A percentile compares a stretch with the other conserved stretches of the same genome.
phyloP scores from a whole-genome alignment of 2,888 invertebrate genomes.

The Tetropium fuscum region DNA sequence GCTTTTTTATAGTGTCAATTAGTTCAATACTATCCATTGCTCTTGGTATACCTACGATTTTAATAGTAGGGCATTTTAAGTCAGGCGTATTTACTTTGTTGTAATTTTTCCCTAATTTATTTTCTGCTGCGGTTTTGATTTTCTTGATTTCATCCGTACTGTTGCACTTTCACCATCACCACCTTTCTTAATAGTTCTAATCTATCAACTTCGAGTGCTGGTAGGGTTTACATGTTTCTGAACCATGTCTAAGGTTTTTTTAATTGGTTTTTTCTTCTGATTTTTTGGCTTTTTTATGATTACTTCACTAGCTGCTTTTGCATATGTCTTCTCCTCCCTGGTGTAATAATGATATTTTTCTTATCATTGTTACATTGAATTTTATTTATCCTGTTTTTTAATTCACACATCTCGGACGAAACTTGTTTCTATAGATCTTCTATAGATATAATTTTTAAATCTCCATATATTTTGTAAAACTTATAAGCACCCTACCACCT shows the following conservation, averaged over 20 bases:
- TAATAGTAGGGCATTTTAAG: constrained; percentile 11
- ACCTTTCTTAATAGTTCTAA: neutral
- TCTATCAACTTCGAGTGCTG: neutral
- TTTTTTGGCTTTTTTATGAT: constrained; percentile 18
- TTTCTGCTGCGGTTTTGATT: constrained; percentile 4
- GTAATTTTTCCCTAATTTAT: constrained; percentile 15
- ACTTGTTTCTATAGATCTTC: neutral
- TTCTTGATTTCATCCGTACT: constrained; percentile 3
- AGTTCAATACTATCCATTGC: neutral
- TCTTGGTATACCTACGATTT: neutral
- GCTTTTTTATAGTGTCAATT: constrained; percentile 12
- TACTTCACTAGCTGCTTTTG: constrained; percentile 15
- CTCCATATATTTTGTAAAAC: neutral
- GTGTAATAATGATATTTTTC: neutral
- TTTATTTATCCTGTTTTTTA: neutral
- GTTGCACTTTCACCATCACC: constrained; percentile 8
- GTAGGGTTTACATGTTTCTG: constrained; percentile 4
- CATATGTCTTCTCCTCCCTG: constrained; percentile 18
- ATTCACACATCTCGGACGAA: neutral
- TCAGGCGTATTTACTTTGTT: constrained; percentile 17
- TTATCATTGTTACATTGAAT: too few species aligned
- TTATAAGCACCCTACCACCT: too few species aligned
- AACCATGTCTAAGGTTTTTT: constrained; percentile 2
- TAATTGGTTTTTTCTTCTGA: constrained; percentile 10
- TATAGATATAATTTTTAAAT: neutral